These are phyloP conservation scores for Oeneis ivallda DNA, from an alignment of 2,888 invertebrate genomes.

Conservation along the genomic window DNA sequence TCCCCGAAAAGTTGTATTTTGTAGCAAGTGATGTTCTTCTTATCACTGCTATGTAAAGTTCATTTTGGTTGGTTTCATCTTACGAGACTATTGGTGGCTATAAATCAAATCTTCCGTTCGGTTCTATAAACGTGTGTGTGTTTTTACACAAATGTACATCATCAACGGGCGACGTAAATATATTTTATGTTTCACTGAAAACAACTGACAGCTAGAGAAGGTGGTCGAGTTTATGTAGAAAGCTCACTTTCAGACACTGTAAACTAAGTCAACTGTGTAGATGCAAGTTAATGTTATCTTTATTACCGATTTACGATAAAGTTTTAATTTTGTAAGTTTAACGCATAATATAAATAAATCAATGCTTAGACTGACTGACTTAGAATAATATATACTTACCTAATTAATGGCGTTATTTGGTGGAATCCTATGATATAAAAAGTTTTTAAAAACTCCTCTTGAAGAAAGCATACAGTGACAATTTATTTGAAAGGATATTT, in stretches of 20 bases:
- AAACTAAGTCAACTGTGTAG: not conserved
- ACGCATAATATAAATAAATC: too few species aligned
- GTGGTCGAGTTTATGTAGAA: constrained; percentile 10
- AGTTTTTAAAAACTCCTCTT: too few species aligned
- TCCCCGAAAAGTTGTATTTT: constrained; percentile 33
- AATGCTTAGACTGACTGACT: too few species aligned
- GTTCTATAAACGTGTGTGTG: constrained; percentile 69
- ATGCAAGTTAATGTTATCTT: constrained; percentile 4
- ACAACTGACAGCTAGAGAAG: constrained; percentile 23
- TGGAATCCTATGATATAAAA: too few species aligned
- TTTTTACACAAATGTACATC: constrained; percentile 71
- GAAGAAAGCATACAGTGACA: too few species aligned
- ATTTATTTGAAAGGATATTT: too few species aligned
- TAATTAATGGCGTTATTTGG: too few species aligned
- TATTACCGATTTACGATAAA: too few species aligned
- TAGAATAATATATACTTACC: too few species aligned
- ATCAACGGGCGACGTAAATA: constrained; percentile 67
- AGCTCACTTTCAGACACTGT: constrained; percentile 8
- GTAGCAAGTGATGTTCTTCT: constrained; percentile 35
- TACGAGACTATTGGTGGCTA: constrained; percentile 41
- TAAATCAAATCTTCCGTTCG: constrained; percentile 75
- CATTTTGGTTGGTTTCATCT: constrained; percentile 37
- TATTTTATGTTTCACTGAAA: constrained; percentile 40
- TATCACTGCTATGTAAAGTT: constrained; percentile 44
- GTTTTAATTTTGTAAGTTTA: too few species aligned